Evolutionary conservation across 2,888 invertebrate species (phyloP).

Genomic region (Chymomyza fuscimana): DNA sequence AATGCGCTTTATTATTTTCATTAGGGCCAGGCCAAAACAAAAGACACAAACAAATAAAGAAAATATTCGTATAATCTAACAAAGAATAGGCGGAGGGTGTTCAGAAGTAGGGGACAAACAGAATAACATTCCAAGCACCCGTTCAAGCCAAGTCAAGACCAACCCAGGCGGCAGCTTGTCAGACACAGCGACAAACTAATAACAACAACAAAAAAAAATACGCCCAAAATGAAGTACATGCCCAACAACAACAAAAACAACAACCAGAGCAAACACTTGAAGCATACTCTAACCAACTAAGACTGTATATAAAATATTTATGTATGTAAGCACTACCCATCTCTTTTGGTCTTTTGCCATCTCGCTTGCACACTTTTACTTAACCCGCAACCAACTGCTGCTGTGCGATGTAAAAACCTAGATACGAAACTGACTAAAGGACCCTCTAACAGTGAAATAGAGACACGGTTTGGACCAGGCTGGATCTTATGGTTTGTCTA

Average conservation of each 20-base stretch:
- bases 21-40: constrained; percentile 33
- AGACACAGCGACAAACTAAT: constrained; percentile 53
- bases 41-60: constrained; percentile 55
- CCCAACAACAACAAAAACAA: constrained; percentile 10
- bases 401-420: constrained; percentile 13
- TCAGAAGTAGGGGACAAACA: constrained; percentile 14
- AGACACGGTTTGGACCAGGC: not conserved
- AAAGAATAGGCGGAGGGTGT: not conserved
- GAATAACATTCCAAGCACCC: constrained; percentile 7
- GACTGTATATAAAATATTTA: constrained; percentile 21
- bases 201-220: constrained; percentile 43
- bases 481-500: not conserved
- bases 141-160: not conserved
- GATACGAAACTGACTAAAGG: not conserved
- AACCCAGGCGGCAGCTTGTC: constrained; percentile 59
- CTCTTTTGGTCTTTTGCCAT: not conserved
- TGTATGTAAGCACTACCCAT: not conserved
- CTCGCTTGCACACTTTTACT: too few species aligned
- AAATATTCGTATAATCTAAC: constrained; percentile 49
- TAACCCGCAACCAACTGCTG: constrained; percentile 7
- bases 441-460: not conserved
- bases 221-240: constrained; percentile 26
- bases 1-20: constrained; percentile 59
- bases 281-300: constrained; percentile 9
- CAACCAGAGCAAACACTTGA: constrained; percentile 9